phyloP scores from a whole-genome alignment of 53 echinoderm and acorn worm genomes.

The Temnopleurus reevesii region DNA sequence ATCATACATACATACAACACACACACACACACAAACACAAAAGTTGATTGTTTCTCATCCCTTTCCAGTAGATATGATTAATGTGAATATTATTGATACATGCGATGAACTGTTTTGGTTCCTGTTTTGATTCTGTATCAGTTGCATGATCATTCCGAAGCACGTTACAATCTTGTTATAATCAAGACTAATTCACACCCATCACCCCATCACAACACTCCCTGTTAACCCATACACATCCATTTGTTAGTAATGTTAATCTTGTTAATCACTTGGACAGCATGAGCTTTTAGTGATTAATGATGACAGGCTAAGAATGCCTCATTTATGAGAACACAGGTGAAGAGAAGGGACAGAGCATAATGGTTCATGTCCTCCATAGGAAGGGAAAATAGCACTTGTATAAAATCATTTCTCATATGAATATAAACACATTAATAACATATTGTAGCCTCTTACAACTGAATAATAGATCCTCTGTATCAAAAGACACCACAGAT shows the following conservation, averaged over 20 bases:
- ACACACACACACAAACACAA: no score
- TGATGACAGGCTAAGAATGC: constrained; percentile 29
- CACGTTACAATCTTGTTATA: not conserved
- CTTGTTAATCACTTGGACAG: constrained; percentile 47
- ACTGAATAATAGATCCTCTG: no score
- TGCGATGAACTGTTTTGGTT: no score
- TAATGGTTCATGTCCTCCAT: not conserved
- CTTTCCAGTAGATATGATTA: no score
- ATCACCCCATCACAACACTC: not conserved
- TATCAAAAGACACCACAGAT: no score
- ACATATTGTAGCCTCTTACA: not conserved
- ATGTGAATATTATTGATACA: no score
- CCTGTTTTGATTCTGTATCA: not conserved
- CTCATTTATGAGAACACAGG: not conserved
- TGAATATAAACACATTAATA: not conserved
- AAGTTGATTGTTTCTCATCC: no score
- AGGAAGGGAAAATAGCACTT: not conserved
- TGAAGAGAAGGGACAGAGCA: constrained; percentile 3
- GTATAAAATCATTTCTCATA: not conserved
- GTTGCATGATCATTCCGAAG: not conserved
- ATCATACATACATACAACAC: no score
- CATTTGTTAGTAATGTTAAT: constrained; percentile 50
- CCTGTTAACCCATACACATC: not conserved
- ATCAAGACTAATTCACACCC: not conserved
- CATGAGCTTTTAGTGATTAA: constrained; percentile 48